Conservation (phyloP, 1,140 invertebrate species). For the Psix sp. region DNA sequence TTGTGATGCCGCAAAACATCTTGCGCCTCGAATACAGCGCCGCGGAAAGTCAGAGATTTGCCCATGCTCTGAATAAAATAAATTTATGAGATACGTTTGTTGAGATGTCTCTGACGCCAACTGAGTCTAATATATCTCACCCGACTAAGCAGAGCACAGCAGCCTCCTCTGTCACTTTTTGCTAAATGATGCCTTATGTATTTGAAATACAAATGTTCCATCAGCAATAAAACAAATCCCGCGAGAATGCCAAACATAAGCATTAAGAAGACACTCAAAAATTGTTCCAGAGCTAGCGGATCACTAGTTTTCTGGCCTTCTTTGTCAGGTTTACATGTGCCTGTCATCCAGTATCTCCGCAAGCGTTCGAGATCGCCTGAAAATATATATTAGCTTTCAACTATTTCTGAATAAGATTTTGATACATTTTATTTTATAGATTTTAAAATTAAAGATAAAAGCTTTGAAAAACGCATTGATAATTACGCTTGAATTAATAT, state of each 20-base stretch:
- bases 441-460: too few relatives aligned
- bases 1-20: conserved; percentile 80
- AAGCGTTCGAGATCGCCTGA: conserved; percentile 93
- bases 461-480: too few relatives aligned
- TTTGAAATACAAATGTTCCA: conserved; percentile 97
- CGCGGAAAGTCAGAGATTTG: conserved; percentile 90
- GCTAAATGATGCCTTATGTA: conserved; percentile 92
- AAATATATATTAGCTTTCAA: too few relatives aligned
- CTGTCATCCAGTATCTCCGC: conserved; percentile 97
- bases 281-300: conserved; percentile 96
- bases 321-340: conserved; percentile 94
- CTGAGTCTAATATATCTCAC: too few relatives aligned
- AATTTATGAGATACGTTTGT: too few relatives aligned
- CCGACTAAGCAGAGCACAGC: conserved; percentile 93
- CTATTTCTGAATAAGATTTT: too few relatives aligned
- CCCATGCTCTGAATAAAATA: conserved; percentile 78
- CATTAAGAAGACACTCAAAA: conserved; percentile 96
- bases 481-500: too few relatives aligned
- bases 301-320: conserved; percentile 93
- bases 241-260: conserved; percentile 95
- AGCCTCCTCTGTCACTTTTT: conserved; percentile 90
- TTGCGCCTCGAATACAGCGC: conserved; percentile 91
- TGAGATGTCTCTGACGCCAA: too few relatives aligned
- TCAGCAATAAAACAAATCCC: conserved; percentile 87
- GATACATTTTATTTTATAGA: too few relatives aligned